These are phyloP conservation scores for Lottia scabra DNA, from an alignment of 2,888 invertebrate genomes.

Conservation along the genomic window DNA sequence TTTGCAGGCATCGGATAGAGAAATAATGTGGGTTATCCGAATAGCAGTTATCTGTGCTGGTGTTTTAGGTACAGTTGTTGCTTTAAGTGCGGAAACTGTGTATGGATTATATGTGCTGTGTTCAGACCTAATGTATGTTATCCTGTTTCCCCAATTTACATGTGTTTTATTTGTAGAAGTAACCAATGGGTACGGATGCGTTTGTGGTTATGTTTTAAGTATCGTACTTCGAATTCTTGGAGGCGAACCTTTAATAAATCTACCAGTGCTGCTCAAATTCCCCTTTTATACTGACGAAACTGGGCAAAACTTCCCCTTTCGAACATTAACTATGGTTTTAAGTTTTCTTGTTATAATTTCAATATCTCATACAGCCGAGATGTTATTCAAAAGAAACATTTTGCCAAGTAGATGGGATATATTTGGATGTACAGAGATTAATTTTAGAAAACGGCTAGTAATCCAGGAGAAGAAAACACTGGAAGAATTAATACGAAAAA, in stretches of 20 bases:
- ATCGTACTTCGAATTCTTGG: slow-evolving; percentile 83
- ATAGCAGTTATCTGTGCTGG: slow-evolving; percentile 29
- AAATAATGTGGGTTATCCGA: slow-evolving; percentile 36
- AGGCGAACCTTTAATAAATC: slow-evolving; percentile 85
- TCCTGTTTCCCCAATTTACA: slow-evolving; percentile 37
- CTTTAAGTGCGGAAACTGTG: slow-evolving; percentile 29
- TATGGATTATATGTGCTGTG: slow-evolving; percentile 38
- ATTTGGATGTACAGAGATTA: slow-evolving; percentile 11
- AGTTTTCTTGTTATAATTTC: slow-evolving; percentile 27
- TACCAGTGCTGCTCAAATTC: slow-evolving; percentile 34
- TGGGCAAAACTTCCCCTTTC: slow-evolving; percentile 44
- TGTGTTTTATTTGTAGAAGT: slow-evolving; percentile 32
- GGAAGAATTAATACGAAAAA: neutral
- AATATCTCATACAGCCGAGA: slow-evolving; percentile 33
- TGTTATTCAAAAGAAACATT: slow-evolving; percentile 29
- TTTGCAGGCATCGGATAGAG: slow-evolving; percentile 34
- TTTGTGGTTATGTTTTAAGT: slow-evolving; percentile 76
- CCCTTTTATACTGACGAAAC: slow-evolving; percentile 33
- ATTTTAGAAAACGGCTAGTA: neutral
- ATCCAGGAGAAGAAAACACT: neutral
- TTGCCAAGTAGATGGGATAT: slow-evolving; percentile 28
- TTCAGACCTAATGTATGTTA: slow-evolving; percentile 38
- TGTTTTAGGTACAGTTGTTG: slow-evolving; percentile 30
- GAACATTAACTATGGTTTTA: slow-evolving; percentile 40
- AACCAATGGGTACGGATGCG: slow-evolving; percentile 44